A percentile compares a stretch with the other conserved stretches of the same genome.
Evolutionary conservation across 2,113 vertebrate species (phyloP).

Genomic region (Catharus fuscescens): DNA sequence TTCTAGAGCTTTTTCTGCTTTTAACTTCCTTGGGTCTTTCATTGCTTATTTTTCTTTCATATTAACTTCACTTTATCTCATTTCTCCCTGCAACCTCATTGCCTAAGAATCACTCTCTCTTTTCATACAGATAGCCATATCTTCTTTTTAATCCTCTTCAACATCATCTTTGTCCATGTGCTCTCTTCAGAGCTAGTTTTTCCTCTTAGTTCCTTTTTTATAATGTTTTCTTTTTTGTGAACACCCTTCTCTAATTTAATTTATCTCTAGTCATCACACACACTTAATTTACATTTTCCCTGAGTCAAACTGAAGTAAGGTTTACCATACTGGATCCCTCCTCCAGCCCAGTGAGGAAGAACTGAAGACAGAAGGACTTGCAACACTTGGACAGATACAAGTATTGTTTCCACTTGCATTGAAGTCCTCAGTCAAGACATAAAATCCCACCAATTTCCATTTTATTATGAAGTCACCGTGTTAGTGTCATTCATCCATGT

Average conservation of each 20-base stretch:
- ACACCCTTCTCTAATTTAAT: background rate
- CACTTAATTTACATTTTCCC: background rate
- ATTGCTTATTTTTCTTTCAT: background rate
- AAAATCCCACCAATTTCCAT: background rate
- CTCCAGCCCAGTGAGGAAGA: background rate
- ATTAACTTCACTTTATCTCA: background rate
- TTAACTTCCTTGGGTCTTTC: background rate
- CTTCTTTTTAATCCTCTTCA: background rate
- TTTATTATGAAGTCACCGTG: background rate
- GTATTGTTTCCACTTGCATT: background rate
- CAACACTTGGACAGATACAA: background rate
- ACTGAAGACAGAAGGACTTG: background rate
- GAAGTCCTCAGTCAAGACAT: background rate
- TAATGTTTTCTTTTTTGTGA: background rate
- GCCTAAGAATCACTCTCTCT: background rate
- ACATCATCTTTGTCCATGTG: background rate
- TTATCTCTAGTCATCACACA: background rate
- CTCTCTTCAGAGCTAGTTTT: background rate
- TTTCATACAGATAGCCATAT: background rate
- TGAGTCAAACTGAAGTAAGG: background rate
- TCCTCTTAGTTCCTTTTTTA: background rate
- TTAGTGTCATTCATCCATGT: rapidly evolving
- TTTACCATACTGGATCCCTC: background rate
- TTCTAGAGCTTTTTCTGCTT: background rate
- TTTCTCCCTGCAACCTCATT: background rate